Conservation (phyloP, 2,888 invertebrate genomes). For the Hypomecis atomaria region DNA sequence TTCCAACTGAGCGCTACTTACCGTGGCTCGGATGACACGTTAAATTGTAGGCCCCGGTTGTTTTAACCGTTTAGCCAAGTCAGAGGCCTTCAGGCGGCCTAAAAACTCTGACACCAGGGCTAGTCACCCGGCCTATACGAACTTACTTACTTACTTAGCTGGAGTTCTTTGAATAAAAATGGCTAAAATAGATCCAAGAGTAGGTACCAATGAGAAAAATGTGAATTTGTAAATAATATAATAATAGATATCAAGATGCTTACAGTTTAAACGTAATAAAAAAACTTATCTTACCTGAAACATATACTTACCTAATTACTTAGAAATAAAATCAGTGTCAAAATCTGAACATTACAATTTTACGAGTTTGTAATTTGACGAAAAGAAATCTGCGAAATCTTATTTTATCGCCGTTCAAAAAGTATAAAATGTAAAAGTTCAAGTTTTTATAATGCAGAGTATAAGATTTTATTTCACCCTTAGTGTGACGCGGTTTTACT, state of each 20-base stretch:
- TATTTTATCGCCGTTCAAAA: constrained; percentile 20
- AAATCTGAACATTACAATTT: constrained; percentile 13
- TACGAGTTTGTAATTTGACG: constrained; percentile 25
- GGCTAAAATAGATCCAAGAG: too few relatives aligned
- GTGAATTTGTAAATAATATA: too few relatives aligned
- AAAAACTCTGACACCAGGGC: too few relatives aligned
- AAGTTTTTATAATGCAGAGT: constrained; percentile 19
- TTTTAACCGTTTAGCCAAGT: too few relatives aligned
- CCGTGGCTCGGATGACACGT: too few relatives aligned
- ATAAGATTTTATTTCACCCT: not conserved
- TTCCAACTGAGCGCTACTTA: too few relatives aligned
- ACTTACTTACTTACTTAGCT: too few relatives aligned
- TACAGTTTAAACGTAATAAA: not conserved
- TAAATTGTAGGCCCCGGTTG: too few relatives aligned
- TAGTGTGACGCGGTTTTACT: not conserved
- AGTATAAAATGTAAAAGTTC: constrained; percentile 22
- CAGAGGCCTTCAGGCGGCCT: too few relatives aligned
- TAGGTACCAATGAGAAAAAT: too few relatives aligned
- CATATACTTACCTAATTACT: not conserved
- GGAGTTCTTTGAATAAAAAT: too few relatives aligned
- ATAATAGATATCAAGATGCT: not conserved
- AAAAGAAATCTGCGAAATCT: constrained; percentile 23
- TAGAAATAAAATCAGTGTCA: constrained; percentile 12
- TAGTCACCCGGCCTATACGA: too few relatives aligned
- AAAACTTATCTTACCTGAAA: constrained; percentile 5